Evolutionary conservation across 2,113 vertebrate genomes (phyloP).

Genomic region (Ictalurus furcatus): DNA sequence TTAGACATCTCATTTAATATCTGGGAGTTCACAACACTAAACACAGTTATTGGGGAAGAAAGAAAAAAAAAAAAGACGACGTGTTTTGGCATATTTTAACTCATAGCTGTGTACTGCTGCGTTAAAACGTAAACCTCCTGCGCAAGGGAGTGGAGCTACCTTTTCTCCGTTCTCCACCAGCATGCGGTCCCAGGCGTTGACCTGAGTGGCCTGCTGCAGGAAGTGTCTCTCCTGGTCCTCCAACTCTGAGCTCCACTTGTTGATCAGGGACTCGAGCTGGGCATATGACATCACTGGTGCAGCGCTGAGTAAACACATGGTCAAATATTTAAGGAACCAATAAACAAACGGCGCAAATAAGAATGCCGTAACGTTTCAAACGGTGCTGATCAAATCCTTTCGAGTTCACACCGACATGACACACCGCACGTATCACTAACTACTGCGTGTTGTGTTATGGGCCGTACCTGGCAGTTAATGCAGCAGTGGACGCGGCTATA

Average conservation of each 20-base stretch:
- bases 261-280: slow-evolving; percentile 92
- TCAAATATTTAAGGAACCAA: neutral
- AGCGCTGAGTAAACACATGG: slow-evolving; percentile 39
- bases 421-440: neutral
- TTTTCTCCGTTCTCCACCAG: slow-evolving; percentile 94
- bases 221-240: slow-evolving; percentile 97
- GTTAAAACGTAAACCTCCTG: too few relatives aligned
- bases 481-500: slow-evolving; percentile 31
- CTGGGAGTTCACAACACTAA: neutral
- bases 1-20: too few relatives aligned
- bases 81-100: neutral
- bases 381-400: neutral
- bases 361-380: neutral
- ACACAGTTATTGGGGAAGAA: neutral
- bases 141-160: slow-evolving; percentile 54
- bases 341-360: neutral
- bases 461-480: slow-evolving; percentile 50
- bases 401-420: neutral
- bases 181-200: slow-evolving; percentile 92
- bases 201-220: slow-evolving; percentile 93
- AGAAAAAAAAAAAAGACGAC: neutral
- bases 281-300: slow-evolving; percentile 88
- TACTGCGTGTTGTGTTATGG: neutral
- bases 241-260: slow-evolving; percentile 97
- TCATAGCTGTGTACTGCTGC: neutral